These are phyloP conservation scores for Lycodopsis pacificus DNA, from an alignment of 2,797 vertebrate species.

Conservation along the genomic window DNA sequence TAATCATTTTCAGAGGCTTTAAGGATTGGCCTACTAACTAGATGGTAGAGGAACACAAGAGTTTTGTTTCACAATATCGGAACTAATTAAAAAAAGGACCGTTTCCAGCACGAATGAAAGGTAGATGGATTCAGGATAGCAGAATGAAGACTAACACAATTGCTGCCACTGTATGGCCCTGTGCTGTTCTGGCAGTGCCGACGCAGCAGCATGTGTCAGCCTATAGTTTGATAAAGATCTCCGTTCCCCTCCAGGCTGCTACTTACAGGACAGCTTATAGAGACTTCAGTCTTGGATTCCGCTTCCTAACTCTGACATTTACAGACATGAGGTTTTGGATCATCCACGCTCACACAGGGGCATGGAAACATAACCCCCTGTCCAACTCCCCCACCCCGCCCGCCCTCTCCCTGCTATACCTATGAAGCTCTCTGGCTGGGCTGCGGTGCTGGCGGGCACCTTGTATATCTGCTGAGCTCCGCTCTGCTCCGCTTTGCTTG, in stretches of 20 bases:
- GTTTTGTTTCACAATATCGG: constrained; percentile 26
- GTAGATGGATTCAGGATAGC: constrained; percentile 30
- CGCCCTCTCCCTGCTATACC: constrained; percentile 6
- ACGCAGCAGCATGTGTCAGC: constrained; percentile 18
- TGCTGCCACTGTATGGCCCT: constrained; percentile 35
- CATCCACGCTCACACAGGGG: constrained; percentile 52
- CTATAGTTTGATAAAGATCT: constrained; percentile 62
- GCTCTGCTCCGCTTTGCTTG: constrained; percentile 14
- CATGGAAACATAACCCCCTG: constrained; percentile 65
- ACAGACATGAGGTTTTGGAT: constrained; percentile 62
- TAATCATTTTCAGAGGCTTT: background rate
- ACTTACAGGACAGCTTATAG: constrained; percentile 47
- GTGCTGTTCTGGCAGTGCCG: constrained; percentile 27
- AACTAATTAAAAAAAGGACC: constrained; percentile 13
- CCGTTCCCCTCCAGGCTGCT: constrained; percentile 40
- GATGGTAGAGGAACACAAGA: constrained; percentile 11
- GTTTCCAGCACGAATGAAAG: constrained; percentile 24
- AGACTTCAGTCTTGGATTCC: constrained; percentile 51
- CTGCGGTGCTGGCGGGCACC: constrained; percentile 41
- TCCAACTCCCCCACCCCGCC: constrained; percentile 41
- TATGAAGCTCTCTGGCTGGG: constrained; percentile 53
- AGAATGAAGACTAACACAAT: constrained; percentile 11
- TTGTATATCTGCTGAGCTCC: constrained; percentile 42
- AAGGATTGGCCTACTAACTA: constrained; percentile 4
- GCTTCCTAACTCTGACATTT: constrained; percentile 64